These are phyloP conservation scores for Bombus picipes DNA, from an alignment of 1,140 invertebrate species.

Conservation along the genomic window DNA sequence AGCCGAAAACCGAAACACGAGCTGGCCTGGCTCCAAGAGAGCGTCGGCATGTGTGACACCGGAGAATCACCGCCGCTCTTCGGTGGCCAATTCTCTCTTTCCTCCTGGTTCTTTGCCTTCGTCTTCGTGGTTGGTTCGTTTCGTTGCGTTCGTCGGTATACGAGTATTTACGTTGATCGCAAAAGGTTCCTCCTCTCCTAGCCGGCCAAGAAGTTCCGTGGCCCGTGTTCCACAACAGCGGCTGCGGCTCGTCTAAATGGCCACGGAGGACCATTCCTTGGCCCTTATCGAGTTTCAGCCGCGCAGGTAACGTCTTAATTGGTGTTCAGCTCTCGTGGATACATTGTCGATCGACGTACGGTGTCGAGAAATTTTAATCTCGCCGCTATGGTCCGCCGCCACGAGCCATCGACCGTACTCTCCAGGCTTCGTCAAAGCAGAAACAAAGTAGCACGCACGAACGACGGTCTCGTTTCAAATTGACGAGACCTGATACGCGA, in stretches of 20 bases:
- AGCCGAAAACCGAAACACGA: conserved; percentile 73
- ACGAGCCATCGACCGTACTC: neutral
- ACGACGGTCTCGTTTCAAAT: conserved; percentile 1
- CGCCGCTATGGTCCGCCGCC: neutral
- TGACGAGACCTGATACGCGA: neutral
- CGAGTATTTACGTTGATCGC: neutral
- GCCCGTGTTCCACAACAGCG: neutral
- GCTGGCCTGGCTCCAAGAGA: conserved; percentile 43
- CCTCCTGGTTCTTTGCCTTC: neutral
- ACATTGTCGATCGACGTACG: conserved; percentile 45
- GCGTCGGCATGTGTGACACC: conserved; percentile 70
- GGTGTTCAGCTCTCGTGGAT: conserved; percentile 38
- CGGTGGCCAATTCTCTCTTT: conserved; percentile 57
- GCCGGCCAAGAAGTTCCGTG: neutral
- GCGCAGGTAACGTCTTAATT: conserved; percentile 60
- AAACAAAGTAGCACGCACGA: conserved; percentile 29
- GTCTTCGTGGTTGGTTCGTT: neutral
- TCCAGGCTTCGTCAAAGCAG: neutral
- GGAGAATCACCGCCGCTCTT: conserved; percentile 68
- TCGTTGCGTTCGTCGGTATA: neutral
- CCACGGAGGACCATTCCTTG: conserved; percentile 31
- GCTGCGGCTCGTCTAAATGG: conserved; percentile 34
- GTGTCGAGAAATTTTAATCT: conserved; percentile 47
- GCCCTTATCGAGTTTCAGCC: conserved; percentile 60
- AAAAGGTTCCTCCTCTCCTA: neutral